Conservation (phyloP, 1,140 invertebrate species). For the Babylonia areolata region DNA sequence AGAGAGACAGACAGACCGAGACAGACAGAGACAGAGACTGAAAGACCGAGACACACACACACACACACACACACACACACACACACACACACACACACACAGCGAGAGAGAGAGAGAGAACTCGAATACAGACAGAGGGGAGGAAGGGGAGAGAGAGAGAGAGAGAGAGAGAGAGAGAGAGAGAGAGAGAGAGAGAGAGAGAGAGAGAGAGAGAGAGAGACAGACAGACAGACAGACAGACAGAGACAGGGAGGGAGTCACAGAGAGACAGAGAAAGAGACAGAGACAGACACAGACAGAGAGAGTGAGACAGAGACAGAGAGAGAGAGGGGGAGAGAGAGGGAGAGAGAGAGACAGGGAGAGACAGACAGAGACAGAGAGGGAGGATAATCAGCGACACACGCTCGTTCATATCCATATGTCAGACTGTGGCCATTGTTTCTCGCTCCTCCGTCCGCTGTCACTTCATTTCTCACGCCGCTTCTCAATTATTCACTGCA, state of each 20-base stretch:
- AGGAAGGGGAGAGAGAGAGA: neutral
- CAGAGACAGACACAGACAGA: neutral
- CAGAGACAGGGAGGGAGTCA: neutral
- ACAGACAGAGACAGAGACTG: neutral
- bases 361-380: neutral
- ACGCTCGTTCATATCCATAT: no score
- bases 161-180: neutral
- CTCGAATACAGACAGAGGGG: neutral
- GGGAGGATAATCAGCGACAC: no score
- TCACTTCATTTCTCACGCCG: no score
- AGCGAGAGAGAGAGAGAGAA: neutral
- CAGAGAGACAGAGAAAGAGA: slow-evolving; percentile 15
- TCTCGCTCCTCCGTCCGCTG: no score
- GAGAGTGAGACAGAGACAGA: neutral
- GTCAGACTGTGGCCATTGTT: no score
- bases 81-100: neutral
- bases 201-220: slow-evolving; percentile 21
- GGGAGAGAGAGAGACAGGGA: slow-evolving; percentile 13
- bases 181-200: slow-evolving; percentile 24
- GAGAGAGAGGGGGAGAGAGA: neutral
- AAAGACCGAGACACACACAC: neutral
- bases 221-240: slow-evolving; percentile 8
- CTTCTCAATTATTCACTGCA: no score
- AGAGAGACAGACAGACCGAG: neutral
- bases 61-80: no score